Conservation (phyloP, 1,140 invertebrate genomes). For the Eufriesea mexicana region DNA sequence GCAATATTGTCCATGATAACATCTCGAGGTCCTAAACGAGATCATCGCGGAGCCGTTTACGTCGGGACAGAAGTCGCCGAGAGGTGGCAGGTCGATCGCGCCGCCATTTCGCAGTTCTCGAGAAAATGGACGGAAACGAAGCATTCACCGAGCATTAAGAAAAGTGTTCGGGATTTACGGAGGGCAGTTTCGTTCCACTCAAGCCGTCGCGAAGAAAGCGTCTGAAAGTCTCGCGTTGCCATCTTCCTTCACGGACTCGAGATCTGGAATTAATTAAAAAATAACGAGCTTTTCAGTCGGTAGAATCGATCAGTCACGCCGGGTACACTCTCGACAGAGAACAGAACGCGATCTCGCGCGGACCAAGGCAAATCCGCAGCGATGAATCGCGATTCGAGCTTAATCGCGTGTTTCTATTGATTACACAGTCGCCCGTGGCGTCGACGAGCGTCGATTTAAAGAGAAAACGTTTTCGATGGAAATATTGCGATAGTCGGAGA, state of each 20-base stretch:
- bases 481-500: not conserved
- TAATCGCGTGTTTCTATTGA: conserved; percentile 42
- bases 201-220: not conserved
- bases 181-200: not conserved
- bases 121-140: no score
- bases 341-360: conserved; percentile 14
- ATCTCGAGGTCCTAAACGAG: no score
- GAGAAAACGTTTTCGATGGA: not conserved
- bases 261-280: not conserved
- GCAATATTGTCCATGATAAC: no score
- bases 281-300: not conserved
- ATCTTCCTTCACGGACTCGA: not conserved
- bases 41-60: no score
- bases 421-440: not conserved
- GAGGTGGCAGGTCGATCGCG: no score
- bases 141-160: no score
- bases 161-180: no score
- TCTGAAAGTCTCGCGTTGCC: not conserved
- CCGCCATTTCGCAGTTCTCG: no score
- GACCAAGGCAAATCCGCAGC: conserved; percentile 9
- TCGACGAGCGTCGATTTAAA: not conserved
- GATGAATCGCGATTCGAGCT: conserved; percentile 31
- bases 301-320: not conserved
- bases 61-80: no score
- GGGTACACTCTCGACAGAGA: not conserved